A percentile compares a stretch with the other conserved stretches of the same genome.
These are phyloP conservation scores for Trididemnum clinides DNA, from an alignment of 23 tunicate genomes.

Conservation along the genomic window DNA sequence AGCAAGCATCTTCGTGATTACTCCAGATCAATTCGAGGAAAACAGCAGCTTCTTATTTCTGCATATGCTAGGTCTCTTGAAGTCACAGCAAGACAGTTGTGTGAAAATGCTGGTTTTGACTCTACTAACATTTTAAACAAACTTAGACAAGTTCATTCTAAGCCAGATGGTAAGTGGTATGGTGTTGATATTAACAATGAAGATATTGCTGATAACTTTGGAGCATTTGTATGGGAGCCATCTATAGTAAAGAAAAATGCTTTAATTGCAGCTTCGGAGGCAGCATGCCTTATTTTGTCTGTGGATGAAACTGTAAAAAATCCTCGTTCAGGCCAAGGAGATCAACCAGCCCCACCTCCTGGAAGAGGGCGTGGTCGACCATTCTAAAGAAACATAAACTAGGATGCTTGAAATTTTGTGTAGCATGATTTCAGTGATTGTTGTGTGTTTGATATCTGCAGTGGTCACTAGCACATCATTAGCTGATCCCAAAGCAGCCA, in stretches of 20 bases:
- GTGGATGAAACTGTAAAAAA: constrained; percentile 96
- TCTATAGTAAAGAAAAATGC: constrained; percentile 93
- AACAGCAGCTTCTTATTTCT: constrained; percentile 88
- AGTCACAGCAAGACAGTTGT: constrained; percentile 86
- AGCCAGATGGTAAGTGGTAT: constrained; percentile 65
- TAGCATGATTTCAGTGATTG: too few relatives aligned
- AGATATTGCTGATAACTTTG: constrained; percentile 89
- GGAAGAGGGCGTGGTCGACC: constrained; percentile 98
- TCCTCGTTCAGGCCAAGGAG: constrained; percentile 91
- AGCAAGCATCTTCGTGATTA: constrained; percentile 82
- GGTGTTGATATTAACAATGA: constrained; percentile 98
- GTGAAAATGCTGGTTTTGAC: constrained; percentile 99
- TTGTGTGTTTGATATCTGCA: too few relatives aligned
- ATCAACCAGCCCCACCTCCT: constrained; percentile 64
- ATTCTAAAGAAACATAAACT: constrained; percentile 35
- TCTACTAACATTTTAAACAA: constrained; percentile 95
- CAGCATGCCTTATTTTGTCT: constrained; percentile 91
- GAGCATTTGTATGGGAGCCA: constrained; percentile 98
- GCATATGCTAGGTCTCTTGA: constrained; percentile 96
- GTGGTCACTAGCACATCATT: too few relatives aligned
- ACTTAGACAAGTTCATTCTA: constrained; percentile 84
- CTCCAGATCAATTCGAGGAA: constrained; percentile 90
- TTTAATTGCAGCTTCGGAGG: constrained; percentile 93
- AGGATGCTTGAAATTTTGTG: too few relatives aligned
- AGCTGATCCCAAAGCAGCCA: too few relatives aligned